These are phyloP conservation scores for Tachycineta bicolor DNA, from an alignment of 2,113 vertebrate species.

Conservation along the genomic window DNA sequence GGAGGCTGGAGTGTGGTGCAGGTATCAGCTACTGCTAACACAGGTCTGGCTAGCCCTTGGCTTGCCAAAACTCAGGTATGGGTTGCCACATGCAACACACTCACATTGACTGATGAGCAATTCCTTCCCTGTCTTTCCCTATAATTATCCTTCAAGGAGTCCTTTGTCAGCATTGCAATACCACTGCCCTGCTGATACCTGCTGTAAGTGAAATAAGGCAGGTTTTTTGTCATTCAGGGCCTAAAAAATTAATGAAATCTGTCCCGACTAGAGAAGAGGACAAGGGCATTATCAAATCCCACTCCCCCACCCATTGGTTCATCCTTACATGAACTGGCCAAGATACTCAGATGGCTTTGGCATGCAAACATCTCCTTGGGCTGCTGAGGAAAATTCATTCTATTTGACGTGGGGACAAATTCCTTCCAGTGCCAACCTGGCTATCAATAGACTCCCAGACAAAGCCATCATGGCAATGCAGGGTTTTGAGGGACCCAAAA, in stretches of 20 bases:
- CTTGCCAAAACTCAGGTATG: neutral
- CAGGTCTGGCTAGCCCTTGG: rapidly evolving
- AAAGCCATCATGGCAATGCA: neutral
- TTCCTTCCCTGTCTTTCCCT: neutral
- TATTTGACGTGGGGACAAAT: neutral
- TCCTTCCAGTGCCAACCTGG: neutral
- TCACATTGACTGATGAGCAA: neutral
- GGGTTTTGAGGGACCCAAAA: neutral
- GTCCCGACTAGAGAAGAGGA: neutral
- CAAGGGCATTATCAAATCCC: neutral
- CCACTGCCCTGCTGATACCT: neutral
- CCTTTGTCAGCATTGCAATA: neutral
- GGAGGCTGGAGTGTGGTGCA: neutral
- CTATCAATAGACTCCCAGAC: neutral
- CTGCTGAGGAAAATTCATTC: neutral
- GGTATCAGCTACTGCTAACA: neutral
- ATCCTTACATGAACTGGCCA: neutral
- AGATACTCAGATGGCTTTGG: neutral
- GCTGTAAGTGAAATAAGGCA: neutral
- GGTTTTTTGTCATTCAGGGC: neutral
- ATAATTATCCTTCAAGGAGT: neutral
- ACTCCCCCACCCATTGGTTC: neutral
- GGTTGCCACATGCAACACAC: neutral
- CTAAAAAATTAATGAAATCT: neutral
- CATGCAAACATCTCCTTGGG: neutral